These are phyloP conservation scores for Salarias fasciatus DNA, from an alignment of 2,797 vertebrate species.

Conservation along the genomic window DNA sequence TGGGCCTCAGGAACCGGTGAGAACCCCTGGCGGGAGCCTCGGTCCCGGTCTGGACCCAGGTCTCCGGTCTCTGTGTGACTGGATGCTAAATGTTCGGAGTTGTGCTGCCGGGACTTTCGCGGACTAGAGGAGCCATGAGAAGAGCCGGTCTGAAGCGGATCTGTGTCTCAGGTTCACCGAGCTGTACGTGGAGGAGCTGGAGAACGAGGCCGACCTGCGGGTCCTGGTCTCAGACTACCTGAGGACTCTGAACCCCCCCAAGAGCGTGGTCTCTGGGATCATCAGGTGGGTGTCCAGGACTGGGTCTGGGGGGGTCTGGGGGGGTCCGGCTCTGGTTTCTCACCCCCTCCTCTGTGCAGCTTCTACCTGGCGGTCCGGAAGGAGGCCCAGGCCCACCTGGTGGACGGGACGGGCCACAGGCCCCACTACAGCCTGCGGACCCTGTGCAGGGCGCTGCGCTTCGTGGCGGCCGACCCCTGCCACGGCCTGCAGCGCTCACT, in stretches of 20 bases:
- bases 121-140: too few species aligned
- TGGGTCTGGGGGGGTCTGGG: too few species aligned
- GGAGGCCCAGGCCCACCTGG: conserved; percentile 83
- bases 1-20: conserved; percentile 96
- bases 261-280: conserved; percentile 88
- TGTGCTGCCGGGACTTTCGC: too few species aligned
- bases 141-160: background rate
- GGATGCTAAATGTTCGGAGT: too few species aligned
- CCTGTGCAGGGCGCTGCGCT: conserved; percentile 92
- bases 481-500: conserved; percentile 90
- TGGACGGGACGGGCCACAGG: conserved; percentile 93
- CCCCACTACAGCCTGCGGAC: conserved; percentile 97
- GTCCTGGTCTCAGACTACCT: conserved; percentile 93
- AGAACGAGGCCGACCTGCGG: conserved; percentile 90
- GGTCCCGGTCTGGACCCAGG: too few species aligned
- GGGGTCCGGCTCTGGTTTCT: too few species aligned
- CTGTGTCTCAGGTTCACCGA: conserved; percentile 90
- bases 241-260: conserved; percentile 86
- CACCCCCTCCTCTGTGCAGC: conserved; percentile 67
- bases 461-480: conserved; percentile 89
- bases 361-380: conserved; percentile 92
- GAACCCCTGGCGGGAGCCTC: background rate
- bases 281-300: conserved; percentile 84
- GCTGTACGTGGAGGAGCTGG: conserved; percentile 94
- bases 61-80: too few species aligned